A percentile compares a stretch with the other conserved stretches of the same genome.
These are phyloP conservation scores for Ophion ventricosus DNA, from an alignment of 2,888 invertebrate species.

Conservation along the genomic window DNA sequence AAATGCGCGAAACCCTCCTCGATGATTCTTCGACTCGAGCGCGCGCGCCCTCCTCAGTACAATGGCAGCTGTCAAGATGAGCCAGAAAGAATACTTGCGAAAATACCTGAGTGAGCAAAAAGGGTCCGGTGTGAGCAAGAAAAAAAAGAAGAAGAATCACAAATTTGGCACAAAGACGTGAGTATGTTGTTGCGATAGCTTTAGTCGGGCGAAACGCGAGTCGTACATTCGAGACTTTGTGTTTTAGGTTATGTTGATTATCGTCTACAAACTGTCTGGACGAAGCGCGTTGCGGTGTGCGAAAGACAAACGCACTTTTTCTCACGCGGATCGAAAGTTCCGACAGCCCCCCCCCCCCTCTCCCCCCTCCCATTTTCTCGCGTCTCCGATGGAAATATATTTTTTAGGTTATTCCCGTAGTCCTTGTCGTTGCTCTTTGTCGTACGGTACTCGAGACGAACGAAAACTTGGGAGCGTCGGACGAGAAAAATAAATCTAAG, in stretches of 20 bases:
- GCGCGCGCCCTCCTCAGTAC: too few relatives aligned
- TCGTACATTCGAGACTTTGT: constrained; percentile 69
- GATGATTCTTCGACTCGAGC: too few relatives aligned
- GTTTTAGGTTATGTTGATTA: constrained; percentile 77
- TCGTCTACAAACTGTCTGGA: constrained; percentile 49
- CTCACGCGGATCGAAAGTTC: neutral
- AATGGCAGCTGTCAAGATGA: constrained; percentile 83
- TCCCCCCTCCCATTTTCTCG: too few relatives aligned
- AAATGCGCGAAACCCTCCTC: neutral
- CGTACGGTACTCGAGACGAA: too few relatives aligned
- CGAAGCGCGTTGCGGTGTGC: constrained; percentile 40
- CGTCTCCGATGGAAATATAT: too few relatives aligned
- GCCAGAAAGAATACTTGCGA: constrained; percentile 92
- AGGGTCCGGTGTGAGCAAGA: constrained; percentile 86
- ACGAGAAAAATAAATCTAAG: neutral
- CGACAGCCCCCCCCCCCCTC: too few relatives aligned
- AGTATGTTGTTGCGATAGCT: constrained; percentile 69
- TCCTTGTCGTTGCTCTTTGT: too few relatives aligned
- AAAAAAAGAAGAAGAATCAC: constrained; percentile 87
- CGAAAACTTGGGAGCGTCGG: too few relatives aligned
- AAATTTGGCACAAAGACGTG: constrained; percentile 78
- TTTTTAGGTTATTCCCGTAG: too few relatives aligned
- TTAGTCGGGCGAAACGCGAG: constrained; percentile 42
- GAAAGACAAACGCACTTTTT: neutral
- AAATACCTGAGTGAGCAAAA: constrained; percentile 88